Percentiles rank a stretch among this genome's conserved stretches.
Evolutionary conservation across 2,888 invertebrate species (phyloP).

Genomic region (Athrips mouffetella): DNA sequence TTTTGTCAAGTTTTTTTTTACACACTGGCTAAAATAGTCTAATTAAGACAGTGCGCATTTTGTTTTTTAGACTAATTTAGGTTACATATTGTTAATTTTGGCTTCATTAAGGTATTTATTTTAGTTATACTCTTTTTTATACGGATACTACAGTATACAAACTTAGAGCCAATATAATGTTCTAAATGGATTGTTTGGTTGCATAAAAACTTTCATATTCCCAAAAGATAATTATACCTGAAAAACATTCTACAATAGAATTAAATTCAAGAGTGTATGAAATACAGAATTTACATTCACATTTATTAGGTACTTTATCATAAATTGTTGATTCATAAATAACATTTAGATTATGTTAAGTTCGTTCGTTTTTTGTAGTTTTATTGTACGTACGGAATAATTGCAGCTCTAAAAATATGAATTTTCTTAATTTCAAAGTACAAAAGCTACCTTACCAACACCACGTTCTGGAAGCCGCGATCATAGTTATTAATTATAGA

Average conservation of each 20-base stretch:
- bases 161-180: slow-evolving; percentile 38
- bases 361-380: slow-evolving; percentile 59
- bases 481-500: slow-evolving; percentile 46
- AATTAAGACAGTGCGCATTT: slow-evolving; percentile 60
- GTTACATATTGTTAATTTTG: slow-evolving; percentile 60
- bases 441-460: slow-evolving; percentile 56
- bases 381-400: slow-evolving; percentile 59
- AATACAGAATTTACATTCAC: slow-evolving; percentile 18
- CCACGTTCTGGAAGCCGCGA: slow-evolving; percentile 53
- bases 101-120: slow-evolving; percentile 75
- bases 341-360: slow-evolving; percentile 51
- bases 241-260: not conserved
- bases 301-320: slow-evolving; percentile 36
- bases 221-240: not conserved
- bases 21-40: slow-evolving; percentile 29
- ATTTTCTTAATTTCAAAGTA: slow-evolving; percentile 70
- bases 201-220: not conserved
- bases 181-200: slow-evolving; percentile 30
- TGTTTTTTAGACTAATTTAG: slow-evolving; percentile 62
- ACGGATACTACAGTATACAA: slow-evolving; percentile 77
- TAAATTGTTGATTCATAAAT: slow-evolving; percentile 55
- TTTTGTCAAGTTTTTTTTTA: slow-evolving; percentile 34
- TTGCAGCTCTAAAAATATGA: slow-evolving; percentile 57
- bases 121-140: slow-evolving; percentile 72
- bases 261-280: not conserved